A percentile compares a stretch with the other conserved stretches of the same genome.
phyloP scores from a whole-genome alignment of 2,888 invertebrate species.

The Drosophila paramelanica region DNA sequence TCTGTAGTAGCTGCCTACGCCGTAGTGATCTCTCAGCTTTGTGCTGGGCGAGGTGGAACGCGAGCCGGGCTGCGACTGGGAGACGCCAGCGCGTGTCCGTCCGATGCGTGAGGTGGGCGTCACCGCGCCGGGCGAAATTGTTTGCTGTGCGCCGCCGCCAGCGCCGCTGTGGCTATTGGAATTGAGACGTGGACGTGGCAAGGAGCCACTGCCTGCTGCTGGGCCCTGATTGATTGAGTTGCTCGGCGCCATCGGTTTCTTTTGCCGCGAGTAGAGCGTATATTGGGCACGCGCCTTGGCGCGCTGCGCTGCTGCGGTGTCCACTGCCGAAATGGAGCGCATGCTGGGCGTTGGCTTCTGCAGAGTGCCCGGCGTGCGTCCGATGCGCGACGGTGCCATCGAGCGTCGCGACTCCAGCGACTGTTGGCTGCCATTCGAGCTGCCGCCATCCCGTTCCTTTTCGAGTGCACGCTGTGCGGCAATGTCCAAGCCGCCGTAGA shows the following conservation, averaged over 20 bases:
- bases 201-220: slow-evolving; percentile 65
- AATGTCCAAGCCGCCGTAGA: slow-evolving; percentile 93
- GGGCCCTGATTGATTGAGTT: slow-evolving; percentile 33
- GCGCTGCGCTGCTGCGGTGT: slow-evolving; percentile 95
- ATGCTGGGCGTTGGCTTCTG: slow-evolving; percentile 86
- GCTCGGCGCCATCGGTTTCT: slow-evolving; percentile 80
- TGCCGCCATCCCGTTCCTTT: slow-evolving; percentile 84
- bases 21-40: slow-evolving; percentile 89
- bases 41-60: slow-evolving; percentile 97
- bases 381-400: slow-evolving; percentile 66
- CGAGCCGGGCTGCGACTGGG: slow-evolving; percentile 97
- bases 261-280: slow-evolving; percentile 91
- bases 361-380: slow-evolving; percentile 73
- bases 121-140: slow-evolving; percentile 71
- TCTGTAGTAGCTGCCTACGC: slow-evolving; percentile 74
- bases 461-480: slow-evolving; percentile 88
- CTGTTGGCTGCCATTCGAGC: slow-evolving; percentile 31
- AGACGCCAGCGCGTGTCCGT: slow-evolving; percentile 89
- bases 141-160: slow-evolving; percentile 26
- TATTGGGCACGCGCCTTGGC: slow-evolving; percentile 94
- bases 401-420: slow-evolving; percentile 71
- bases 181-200: slow-evolving; percentile 77
- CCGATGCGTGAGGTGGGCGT: slow-evolving; percentile 85
- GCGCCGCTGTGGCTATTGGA: slow-evolving; percentile 48
- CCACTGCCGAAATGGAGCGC: slow-evolving; percentile 96